A percentile compares a stretch with the other conserved stretches of the same genome.
These are phyloP conservation scores for Ichneumoninae sp. DNA, from an alignment of 2,888 invertebrate species.

Conservation along the genomic window DNA sequence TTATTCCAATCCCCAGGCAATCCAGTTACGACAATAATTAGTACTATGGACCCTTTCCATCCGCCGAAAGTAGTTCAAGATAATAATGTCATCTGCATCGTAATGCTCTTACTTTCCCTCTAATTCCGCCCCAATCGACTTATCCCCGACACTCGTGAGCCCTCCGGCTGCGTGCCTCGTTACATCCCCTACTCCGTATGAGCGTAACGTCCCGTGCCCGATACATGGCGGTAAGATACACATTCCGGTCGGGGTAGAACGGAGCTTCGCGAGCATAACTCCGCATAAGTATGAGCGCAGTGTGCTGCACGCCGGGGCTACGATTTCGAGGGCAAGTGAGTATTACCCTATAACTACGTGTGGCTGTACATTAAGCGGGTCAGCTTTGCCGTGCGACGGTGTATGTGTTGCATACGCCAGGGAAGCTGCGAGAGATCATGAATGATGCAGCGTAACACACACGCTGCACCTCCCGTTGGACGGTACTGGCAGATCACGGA, in stretches of 20 bases:
- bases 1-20: too few relatives aligned
- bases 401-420: not conserved
- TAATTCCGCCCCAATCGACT: not conserved
- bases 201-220: constrained; percentile 62
- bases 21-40: too few relatives aligned
- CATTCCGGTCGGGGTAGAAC: not conserved
- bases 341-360: not conserved
- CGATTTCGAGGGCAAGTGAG: not conserved
- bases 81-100: not conserved
- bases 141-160: not conserved
- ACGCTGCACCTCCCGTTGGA: constrained; percentile 27
- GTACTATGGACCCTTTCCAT: not conserved
- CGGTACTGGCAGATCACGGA: constrained; percentile 35
- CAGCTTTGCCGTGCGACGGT: not conserved
- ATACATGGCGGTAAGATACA: constrained; percentile 51
- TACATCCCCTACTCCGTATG: constrained; percentile 63
- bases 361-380: not conserved
- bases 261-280: not conserved
- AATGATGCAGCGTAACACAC: constrained; percentile 70
- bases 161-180: constrained; percentile 44
- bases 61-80: not conserved
- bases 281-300: not conserved
- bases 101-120: not conserved
- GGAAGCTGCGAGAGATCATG: constrained; percentile 64
- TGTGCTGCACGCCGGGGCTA: not conserved